Percentiles rank a stretch among this genome's conserved stretches.
phyloP scores from a whole-genome alignment of 2,113 vertebrate genomes.

The Corythornis vintsioides region DNA sequence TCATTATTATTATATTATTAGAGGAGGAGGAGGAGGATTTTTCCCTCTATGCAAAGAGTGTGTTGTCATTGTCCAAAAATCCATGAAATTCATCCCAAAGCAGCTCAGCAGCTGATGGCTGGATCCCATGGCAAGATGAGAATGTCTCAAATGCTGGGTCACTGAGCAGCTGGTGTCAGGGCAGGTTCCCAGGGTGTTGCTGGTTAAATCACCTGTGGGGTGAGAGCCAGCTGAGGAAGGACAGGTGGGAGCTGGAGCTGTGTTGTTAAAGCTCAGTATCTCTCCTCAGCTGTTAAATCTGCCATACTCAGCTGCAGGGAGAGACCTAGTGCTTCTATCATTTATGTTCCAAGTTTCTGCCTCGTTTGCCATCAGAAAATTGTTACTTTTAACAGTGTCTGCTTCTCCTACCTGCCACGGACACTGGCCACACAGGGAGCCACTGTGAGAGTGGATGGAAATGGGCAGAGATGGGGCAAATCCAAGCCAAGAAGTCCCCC shows the following conservation, averaged over 20 bases:
- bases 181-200: neutral
- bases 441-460: neutral
- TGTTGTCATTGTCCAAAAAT: neutral
- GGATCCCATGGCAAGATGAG: neutral
- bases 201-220: neutral
- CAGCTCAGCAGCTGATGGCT: neutral
- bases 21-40: too few relatives aligned
- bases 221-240: neutral
- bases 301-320: neutral
- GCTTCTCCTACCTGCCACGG: neutral
- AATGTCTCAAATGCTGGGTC: fast-evolving
- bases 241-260: neutral
- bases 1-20: neutral
- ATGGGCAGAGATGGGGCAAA: neutral
- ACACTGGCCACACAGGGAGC: neutral
- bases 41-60: neutral
- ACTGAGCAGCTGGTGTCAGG: too few relatives aligned
- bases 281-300: neutral
- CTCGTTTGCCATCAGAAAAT: neutral
- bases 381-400: neutral
- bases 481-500: neutral
- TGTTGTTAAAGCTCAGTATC: neutral
- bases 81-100: neutral
- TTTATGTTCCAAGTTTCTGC: neutral
- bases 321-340: neutral